Percentiles rank a stretch among this genome's conserved stretches.
phyloP scores from a whole-genome alignment of 1,140 invertebrate species.

The Drosophila ohnishii region DNA sequence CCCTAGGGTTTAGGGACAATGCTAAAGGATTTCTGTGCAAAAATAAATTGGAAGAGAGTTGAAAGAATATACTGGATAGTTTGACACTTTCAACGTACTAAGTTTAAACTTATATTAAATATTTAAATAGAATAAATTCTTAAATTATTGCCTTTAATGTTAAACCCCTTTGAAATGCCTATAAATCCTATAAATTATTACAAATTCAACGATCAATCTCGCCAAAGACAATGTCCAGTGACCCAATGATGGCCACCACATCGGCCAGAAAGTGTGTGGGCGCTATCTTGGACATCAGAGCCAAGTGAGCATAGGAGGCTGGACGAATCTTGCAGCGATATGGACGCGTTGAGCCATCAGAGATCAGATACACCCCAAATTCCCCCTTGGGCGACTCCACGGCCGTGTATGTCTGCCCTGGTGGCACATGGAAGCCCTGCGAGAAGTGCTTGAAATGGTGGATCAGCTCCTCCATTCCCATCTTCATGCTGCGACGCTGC shows the following conservation, averaged over 20 bases:
- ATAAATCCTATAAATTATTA: background rate
- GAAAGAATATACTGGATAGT: too few species aligned
- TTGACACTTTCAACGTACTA: too few species aligned
- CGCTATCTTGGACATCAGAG: slow-evolving; percentile 86
- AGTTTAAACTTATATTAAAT: background rate
- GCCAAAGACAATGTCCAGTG: slow-evolving; percentile 94
- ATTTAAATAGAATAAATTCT: background rate
- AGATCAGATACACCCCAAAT: slow-evolving; percentile 93
- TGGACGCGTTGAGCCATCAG: slow-evolving; percentile 91
- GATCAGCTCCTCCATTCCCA: slow-evolving; percentile 93
- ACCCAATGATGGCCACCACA: slow-evolving; percentile 91
- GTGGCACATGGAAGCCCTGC: slow-evolving; percentile 92
- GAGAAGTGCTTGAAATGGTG: slow-evolving; percentile 94
- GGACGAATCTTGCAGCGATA: slow-evolving; percentile 92
- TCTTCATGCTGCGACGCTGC: slow-evolving; percentile 92
- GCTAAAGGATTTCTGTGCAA: background rate
- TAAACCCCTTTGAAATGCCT: too few species aligned
- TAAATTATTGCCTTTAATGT: background rate
- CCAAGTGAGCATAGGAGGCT: slow-evolving; percentile 89
- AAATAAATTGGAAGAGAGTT: too few species aligned
- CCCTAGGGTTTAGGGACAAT: too few species aligned
- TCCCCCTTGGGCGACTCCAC: slow-evolving; percentile 93
- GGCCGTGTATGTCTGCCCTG: slow-evolving; percentile 91
- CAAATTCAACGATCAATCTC: slow-evolving; percentile 91
- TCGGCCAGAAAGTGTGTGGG: slow-evolving; percentile 89